Evolutionary conservation across 1,140 invertebrate species (phyloP).

Genomic region (Ooceraea biroi): DNA sequence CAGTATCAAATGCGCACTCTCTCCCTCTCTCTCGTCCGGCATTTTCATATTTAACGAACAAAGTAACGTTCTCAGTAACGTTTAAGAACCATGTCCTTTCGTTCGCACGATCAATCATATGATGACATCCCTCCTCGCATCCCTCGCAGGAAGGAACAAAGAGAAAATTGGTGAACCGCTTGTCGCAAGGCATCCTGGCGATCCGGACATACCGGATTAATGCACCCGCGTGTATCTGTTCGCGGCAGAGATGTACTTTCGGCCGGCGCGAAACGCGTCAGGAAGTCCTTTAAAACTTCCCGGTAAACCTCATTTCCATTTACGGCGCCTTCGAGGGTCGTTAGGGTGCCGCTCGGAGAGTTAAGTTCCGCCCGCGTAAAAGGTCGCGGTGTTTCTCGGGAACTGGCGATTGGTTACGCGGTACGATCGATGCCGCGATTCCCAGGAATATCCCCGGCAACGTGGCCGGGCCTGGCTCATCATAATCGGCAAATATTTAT

Average conservation of each 20-base stretch:
- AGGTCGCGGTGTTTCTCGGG: conserved; percentile 60
- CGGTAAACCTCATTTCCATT: conserved; percentile 36
- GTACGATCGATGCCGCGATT: conserved; percentile 63
- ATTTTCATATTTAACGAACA: too few relatives aligned
- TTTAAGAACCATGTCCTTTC: too few relatives aligned
- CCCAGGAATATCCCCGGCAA: conserved; percentile 38
- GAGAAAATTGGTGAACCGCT: too few relatives aligned
- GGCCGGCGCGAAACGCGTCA: background rate
- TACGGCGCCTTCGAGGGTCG: conserved; percentile 27
- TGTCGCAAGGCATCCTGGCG: too few relatives aligned
- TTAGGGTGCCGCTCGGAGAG: conserved; percentile 33
- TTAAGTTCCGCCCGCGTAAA: conserved; percentile 39
- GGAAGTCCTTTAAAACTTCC: background rate
- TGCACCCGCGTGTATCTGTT: too few relatives aligned
- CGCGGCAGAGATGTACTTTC: background rate
- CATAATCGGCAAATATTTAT: conserved; percentile 70
- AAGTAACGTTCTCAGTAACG: too few relatives aligned
- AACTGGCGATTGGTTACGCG: conserved; percentile 62
- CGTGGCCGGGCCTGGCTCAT: conserved; percentile 24
- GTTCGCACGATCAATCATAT: too few relatives aligned
- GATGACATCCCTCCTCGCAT: too few relatives aligned
- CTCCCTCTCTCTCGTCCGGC: too few relatives aligned
- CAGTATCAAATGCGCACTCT: too few relatives aligned
- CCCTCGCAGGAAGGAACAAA: too few relatives aligned
- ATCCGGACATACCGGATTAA: too few relatives aligned